These are phyloP conservation scores for Acanthacorydalis orientalis DNA, from an alignment of 2,888 invertebrate genomes.

Conservation along the genomic window DNA sequence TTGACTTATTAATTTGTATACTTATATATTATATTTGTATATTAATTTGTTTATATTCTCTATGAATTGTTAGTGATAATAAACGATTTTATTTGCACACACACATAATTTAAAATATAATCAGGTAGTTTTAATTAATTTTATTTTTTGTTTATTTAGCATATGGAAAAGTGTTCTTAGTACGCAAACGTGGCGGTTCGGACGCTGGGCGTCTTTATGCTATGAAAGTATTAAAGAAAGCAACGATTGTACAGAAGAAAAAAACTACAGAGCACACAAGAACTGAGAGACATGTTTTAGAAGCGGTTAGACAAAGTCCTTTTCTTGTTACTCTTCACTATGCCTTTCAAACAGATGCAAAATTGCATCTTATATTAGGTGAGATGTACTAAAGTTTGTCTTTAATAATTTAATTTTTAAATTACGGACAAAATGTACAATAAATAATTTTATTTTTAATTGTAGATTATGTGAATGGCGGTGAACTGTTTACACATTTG, in stretches of 20 bases:
- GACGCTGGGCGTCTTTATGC: constrained; percentile 88
- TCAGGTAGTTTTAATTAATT: constrained; percentile 1
- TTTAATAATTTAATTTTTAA: not conserved
- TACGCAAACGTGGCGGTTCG: constrained; percentile 71
- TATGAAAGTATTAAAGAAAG: constrained; percentile 96
- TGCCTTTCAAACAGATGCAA: constrained; percentile 95
- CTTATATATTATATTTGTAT: too few relatives aligned
- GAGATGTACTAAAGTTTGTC: constrained; percentile 23
- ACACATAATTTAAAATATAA: too few relatives aligned
- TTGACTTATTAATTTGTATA: too few relatives aligned
- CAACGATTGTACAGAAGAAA: constrained; percentile 83
- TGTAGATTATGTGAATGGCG: constrained; percentile 93
- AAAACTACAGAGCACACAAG: constrained; percentile 95
- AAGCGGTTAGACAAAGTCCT: constrained; percentile 85
- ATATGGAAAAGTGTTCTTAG: constrained; percentile 91
- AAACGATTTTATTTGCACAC: too few relatives aligned
- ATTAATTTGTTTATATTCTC: too few relatives aligned
- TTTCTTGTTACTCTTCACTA: constrained; percentile 95
- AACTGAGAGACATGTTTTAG: constrained; percentile 92
- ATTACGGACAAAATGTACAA: not conserved
- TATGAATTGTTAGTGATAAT: not conserved
- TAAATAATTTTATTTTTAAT: constrained; percentile 16
- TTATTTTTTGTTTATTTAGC: constrained; percentile 41
- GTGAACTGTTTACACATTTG: constrained; percentile 92
- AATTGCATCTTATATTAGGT: constrained; percentile 93